Conservation (phyloP, 2,113 vertebrate species). For the Mormyrus lacerda region DNA sequence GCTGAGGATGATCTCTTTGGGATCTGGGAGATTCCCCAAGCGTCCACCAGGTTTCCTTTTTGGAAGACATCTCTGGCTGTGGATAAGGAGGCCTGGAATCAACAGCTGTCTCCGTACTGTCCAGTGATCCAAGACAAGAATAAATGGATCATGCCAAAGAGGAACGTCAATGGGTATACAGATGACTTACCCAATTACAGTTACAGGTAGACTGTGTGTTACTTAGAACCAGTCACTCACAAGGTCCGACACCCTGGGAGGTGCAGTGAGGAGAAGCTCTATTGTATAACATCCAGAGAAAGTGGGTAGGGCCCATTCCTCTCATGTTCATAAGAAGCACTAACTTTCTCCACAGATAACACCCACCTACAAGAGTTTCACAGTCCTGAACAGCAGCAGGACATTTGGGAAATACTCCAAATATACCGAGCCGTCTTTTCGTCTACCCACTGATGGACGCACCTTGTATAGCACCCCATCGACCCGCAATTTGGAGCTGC, state of each 20-base stretch:
- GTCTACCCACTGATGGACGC: background rate
- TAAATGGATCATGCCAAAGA: background rate
- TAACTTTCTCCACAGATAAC: background rate
- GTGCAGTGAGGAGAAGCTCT: background rate
- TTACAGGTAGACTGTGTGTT: background rate
- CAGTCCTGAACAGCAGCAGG: background rate
- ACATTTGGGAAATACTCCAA: background rate
- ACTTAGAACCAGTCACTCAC: background rate
- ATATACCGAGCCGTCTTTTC: background rate
- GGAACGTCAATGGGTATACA: background rate
- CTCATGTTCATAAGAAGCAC: background rate
- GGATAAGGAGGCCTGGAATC: background rate
- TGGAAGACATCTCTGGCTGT: background rate
- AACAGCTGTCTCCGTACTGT: background rate
- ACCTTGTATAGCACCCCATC: background rate
- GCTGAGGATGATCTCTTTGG: background rate
- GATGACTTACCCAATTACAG: background rate
- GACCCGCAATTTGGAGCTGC: background rate
- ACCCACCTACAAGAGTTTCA: background rate
- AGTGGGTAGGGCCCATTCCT: background rate
- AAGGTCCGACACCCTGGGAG: background rate
- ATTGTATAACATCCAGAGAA: background rate
- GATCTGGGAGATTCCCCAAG: background rate
- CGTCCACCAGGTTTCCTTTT: background rate
- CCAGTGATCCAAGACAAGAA: background rate